phyloP scores from a whole-genome alignment of 2,797 vertebrate genomes.

The Melanogrammus aeglefinus region DNA sequence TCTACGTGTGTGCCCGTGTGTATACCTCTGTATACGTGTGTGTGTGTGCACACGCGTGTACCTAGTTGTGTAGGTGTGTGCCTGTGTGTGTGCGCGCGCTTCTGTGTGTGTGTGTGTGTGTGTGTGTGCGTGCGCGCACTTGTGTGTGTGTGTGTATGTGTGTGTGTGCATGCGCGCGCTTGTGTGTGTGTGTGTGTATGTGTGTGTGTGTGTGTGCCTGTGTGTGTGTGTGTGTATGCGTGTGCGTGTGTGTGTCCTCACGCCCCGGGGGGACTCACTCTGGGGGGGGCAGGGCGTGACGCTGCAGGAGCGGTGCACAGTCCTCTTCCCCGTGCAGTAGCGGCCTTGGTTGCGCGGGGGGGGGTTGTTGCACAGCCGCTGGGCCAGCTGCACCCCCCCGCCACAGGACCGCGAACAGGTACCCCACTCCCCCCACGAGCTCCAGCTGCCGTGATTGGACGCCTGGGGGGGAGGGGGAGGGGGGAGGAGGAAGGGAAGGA shows the following conservation, averaged over 20 bases:
- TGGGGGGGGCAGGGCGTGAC: constrained; percentile 75
- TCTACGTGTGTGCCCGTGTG: no score
- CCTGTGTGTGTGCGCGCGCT: no score
- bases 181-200: no score
- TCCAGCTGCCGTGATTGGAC: constrained; percentile 97
- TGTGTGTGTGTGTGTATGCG: no score
- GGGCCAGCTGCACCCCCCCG: constrained; percentile 93
- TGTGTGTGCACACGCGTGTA: not conserved
- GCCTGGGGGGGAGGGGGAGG: constrained; percentile 70
- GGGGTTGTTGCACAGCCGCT: constrained; percentile 95
- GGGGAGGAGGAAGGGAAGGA: not conserved
- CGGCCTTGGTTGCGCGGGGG: constrained; percentile 91
- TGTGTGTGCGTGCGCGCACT: not conserved
- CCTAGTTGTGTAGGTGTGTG: no score
- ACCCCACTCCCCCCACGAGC: constrained; percentile 95
- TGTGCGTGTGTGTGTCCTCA: not conserved
- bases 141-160: no score
- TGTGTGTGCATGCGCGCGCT: no score
- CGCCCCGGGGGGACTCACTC: no score
- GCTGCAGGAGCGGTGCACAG: constrained; percentile 90
- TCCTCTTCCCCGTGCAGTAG: constrained; percentile 94
- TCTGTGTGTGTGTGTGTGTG: no score
- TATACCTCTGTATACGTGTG: no score
- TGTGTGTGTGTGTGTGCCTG: no score
- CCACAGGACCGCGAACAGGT: constrained; percentile 89